Evolutionary conservation across 1,140 invertebrate species (phyloP).

Genomic region (Heliothis subflexa): DNA sequence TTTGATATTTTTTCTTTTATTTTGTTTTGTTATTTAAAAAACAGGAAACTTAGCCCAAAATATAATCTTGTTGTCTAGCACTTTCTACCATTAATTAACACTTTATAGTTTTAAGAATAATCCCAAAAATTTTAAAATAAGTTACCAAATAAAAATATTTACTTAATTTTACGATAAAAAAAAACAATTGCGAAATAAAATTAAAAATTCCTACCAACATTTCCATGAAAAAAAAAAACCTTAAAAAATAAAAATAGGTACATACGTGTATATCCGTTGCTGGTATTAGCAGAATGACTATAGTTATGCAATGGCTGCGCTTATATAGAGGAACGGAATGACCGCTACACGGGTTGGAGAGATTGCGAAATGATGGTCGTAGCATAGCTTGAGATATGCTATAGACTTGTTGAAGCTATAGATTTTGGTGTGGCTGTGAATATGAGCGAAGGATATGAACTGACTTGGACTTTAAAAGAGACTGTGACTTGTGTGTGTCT

Average conservation of each 20-base stretch:
- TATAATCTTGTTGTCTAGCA: too few relatives aligned
- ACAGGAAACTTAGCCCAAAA: too few relatives aligned
- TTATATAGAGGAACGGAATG: conserved; percentile 10
- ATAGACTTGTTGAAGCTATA: background rate
- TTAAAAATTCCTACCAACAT: background rate
- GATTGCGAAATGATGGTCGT: conserved; percentile 1
- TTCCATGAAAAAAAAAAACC: background rate
- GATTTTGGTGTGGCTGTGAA: too few relatives aligned
- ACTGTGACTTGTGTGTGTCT: background rate
- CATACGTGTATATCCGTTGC: background rate
- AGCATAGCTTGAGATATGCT: background rate
- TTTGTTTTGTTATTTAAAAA: too few relatives aligned
- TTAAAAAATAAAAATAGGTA: background rate
- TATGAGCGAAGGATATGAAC: too few relatives aligned
- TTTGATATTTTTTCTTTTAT: too few relatives aligned
- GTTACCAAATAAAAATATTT: too few relatives aligned
- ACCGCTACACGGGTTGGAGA: background rate
- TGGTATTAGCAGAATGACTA: background rate
- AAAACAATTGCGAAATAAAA: background rate
- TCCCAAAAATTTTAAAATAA: too few relatives aligned
- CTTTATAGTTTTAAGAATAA: too few relatives aligned
- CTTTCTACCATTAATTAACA: too few relatives aligned
- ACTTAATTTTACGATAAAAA: background rate
- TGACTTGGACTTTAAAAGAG: background rate
- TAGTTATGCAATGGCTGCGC: background rate